Conservation (phyloP, 2,113 vertebrate species). For the Muntiacus muntjak region DNA sequence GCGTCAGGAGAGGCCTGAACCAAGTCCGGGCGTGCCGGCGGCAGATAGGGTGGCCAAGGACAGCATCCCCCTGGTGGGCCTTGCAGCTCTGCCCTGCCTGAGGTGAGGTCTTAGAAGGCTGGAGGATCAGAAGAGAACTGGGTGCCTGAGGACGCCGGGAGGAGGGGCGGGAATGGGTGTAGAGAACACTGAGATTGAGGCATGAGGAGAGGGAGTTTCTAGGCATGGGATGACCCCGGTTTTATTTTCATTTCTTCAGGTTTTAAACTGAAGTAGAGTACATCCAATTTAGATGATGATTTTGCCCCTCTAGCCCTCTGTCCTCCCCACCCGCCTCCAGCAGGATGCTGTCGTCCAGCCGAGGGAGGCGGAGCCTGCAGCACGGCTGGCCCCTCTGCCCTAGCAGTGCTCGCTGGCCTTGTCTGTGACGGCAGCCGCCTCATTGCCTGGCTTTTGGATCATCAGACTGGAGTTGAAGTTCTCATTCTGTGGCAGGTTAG, state of each 20-base stretch:
- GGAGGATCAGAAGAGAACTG: background rate
- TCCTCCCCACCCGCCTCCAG: background rate
- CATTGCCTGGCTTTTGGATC: background rate
- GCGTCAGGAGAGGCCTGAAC: too few species aligned
- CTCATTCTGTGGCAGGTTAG: background rate
- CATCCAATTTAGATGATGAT: background rate
- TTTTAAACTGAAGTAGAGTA: background rate
- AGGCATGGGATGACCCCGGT: background rate
- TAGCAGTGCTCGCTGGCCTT: background rate
- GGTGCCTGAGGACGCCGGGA: background rate
- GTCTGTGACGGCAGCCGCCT: background rate
- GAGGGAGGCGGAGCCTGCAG: background rate
- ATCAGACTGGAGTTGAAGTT: background rate
- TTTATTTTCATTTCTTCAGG: background rate
- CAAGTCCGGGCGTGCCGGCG: background rate
- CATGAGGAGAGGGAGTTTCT: background rate
- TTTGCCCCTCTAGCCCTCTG: background rate
- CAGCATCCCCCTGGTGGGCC: background rate
- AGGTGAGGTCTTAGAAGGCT: background rate
- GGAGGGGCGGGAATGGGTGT: background rate
- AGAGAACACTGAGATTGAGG: background rate
- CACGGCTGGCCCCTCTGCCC: background rate
- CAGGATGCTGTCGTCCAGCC: background rate
- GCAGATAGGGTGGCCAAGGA: background rate
- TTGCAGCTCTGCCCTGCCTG: constrained; percentile 50